Evolutionary conservation across 2,113 vertebrate species (phyloP), one percentile per base, ranked within the genome.

Genomic region (Genyomyrus donnyi): DNA sequence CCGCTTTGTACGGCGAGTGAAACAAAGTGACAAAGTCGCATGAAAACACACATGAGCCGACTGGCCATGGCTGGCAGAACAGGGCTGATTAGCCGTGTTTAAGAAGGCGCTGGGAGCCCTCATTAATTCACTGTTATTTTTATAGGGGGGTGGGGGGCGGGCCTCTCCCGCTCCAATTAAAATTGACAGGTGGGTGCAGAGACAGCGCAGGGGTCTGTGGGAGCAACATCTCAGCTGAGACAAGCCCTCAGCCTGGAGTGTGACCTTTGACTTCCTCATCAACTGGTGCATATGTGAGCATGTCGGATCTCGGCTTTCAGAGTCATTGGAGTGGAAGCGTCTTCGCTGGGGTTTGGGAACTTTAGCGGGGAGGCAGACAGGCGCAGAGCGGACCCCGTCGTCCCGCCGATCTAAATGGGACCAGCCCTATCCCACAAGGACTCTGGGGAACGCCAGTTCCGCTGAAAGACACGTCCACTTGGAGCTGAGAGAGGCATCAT

Each of bases 91-190:
- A 95, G 94, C 90, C 94, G 53, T 89, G 91, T 94, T 93, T 92
- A 94, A 92, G 91, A 93, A 93, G 93, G 89, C 92, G 92, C 92
- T 93, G 91, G 93, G 93, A 93, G 93, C 90, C 88, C 91, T 94
- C 95, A 95, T 96, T 96, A 97, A 97, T 96, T 95, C 95, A 96
- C 95, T 91, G 94, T 95, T 94, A 94, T 92, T 94, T 94, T 94
- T 94, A 95, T 92, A 95, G 95, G 50, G 15, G 15, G 49, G 11
- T 5, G 70, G 21, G 21, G 45, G 45, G 84, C 96, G 95, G 92
- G 48, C 93, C 96, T 95, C 92, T 95, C 95, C 89, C 39, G 19
- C 90, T 92, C 92, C 93, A 95, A 95, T 96, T 96, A 95, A 93
- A 95, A 92, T 93, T 93, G 93, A 92, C 91, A 92, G 39, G 93